Evolutionary conservation across 2,113 vertebrate genomes (phyloP).

Genomic region (Chrysemys picta): DNA sequence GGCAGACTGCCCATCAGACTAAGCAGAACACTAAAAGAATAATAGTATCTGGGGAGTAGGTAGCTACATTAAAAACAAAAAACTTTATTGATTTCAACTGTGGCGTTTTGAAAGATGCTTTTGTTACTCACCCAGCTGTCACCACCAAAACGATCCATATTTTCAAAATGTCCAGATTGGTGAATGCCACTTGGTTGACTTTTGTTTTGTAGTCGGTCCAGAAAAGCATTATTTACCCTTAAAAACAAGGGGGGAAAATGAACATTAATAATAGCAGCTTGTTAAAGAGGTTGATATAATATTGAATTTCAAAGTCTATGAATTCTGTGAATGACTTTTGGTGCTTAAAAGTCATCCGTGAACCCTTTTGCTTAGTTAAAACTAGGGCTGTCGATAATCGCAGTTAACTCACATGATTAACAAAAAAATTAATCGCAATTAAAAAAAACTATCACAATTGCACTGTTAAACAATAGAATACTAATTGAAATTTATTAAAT

Average conservation of each 20-base stretch:
- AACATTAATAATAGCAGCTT: conserved; percentile 35
- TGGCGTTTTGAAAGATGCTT: conserved; percentile 37
- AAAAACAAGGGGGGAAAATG: conserved; percentile 64
- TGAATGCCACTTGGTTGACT: conserved; percentile 23
- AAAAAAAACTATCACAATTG: no score
- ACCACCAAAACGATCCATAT: conserved; percentile 21
- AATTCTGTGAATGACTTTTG: background rate
- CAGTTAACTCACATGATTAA: no score
- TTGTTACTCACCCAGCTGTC: conserved; percentile 60
- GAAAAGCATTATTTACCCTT: conserved; percentile 88
- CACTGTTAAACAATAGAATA: no score
- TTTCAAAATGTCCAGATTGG: conserved; percentile 39
- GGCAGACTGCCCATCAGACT: conserved; percentile 37
- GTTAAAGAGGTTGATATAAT: conserved; percentile 28
- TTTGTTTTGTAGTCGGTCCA: conserved; percentile 81
- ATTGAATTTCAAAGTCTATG: conserved; percentile 29
- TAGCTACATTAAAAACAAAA: conserved; percentile 14
- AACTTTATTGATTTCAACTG: conserved; percentile 30
- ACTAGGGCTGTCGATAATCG: no score
- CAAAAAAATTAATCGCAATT: no score
- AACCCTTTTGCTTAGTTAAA: background rate
- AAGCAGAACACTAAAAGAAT: background rate
- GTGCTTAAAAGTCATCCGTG: conserved; percentile 9
- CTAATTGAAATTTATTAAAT: no score
- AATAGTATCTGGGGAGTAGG: background rate